phyloP scores from a whole-genome alignment of 2,797 vertebrate genomes.

The Heteromormyrus szaboi region DNA sequence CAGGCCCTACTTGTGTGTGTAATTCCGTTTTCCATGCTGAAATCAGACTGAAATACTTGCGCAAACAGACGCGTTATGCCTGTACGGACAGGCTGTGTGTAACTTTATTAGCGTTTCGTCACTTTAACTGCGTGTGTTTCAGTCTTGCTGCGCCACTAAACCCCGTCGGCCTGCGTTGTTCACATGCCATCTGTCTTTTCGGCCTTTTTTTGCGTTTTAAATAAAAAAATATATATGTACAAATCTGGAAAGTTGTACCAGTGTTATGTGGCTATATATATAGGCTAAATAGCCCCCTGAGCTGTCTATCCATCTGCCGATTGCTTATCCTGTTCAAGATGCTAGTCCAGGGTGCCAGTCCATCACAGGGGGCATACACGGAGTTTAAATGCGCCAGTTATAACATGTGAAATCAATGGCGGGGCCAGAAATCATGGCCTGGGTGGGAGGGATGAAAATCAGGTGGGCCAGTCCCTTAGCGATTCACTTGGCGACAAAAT shows the following conservation, averaged over 20 bases:
- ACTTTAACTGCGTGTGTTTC: neutral
- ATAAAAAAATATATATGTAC: neutral
- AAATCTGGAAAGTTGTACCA: neutral
- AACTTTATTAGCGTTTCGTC: constrained; percentile 29
- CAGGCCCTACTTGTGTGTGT: neutral
- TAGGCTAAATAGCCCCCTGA: neutral
- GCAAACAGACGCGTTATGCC: constrained; percentile 22
- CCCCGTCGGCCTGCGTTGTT: neutral
- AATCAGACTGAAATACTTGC: neutral
- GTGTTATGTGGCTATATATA: neutral
- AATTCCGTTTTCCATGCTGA: constrained; percentile 3
- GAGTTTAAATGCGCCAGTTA: neutral
- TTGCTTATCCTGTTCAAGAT: neutral
- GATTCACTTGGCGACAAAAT: neutral
- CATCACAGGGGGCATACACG: neutral
- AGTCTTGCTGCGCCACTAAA: neutral
- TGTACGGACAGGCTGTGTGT: constrained; percentile 51
- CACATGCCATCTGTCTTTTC: neutral
- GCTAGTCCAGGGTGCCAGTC: neutral
- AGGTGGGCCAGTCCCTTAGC: neutral
- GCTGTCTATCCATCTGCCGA: neutral
- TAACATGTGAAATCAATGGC: neutral
- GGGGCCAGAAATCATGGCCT: neutral
- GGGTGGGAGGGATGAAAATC: neutral
- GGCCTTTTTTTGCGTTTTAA: neutral